These are phyloP conservation scores for Pandemis corylana DNA, from an alignment of 2,888 invertebrate species.

Conservation along the genomic window DNA sequence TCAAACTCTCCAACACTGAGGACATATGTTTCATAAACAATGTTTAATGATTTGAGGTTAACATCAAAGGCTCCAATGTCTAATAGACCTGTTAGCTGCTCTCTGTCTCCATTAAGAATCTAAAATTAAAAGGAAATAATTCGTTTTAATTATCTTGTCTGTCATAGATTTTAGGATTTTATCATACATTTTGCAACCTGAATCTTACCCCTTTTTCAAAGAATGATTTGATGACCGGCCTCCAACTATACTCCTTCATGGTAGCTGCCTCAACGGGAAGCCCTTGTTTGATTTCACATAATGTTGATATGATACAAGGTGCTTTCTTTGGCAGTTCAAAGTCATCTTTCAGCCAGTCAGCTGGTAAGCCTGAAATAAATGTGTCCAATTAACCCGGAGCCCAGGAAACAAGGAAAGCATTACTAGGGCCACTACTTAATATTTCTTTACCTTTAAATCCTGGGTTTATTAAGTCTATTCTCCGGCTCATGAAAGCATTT, in stretches of 20 bases:
- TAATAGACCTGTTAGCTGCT: constrained; percentile 90
- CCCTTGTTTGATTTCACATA: constrained; percentile 93
- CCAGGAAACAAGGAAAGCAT: no score
- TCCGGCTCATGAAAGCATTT: constrained; percentile 92
- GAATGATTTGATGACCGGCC: constrained; percentile 90
- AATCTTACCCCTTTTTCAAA: constrained; percentile 87
- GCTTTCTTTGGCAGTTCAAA: constrained; percentile 86
- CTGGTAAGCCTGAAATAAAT: constrained; percentile 86
- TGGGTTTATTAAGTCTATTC: constrained; percentile 94
- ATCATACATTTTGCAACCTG: not conserved
- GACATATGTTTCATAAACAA: constrained; percentile 95
- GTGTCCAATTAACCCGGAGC: not conserved
- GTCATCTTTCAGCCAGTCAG: constrained; percentile 86
- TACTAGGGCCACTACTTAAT: no score
- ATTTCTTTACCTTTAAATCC: constrained; percentile 88
- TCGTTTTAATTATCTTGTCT: no score
- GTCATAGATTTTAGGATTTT: not conserved
- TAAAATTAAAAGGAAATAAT: constrained; percentile 59
- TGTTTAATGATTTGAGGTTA: constrained; percentile 94
- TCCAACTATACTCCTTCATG: constrained; percentile 95
- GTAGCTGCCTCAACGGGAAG: constrained; percentile 94
- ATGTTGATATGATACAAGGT: constrained; percentile 92
- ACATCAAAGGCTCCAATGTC: constrained; percentile 92
- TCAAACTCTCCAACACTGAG: constrained; percentile 97
- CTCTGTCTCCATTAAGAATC: constrained; percentile 90